phyloP scores from a whole-genome alignment of 2,113 vertebrate genomes.

The Gymnobelideus leadbeateri region DNA sequence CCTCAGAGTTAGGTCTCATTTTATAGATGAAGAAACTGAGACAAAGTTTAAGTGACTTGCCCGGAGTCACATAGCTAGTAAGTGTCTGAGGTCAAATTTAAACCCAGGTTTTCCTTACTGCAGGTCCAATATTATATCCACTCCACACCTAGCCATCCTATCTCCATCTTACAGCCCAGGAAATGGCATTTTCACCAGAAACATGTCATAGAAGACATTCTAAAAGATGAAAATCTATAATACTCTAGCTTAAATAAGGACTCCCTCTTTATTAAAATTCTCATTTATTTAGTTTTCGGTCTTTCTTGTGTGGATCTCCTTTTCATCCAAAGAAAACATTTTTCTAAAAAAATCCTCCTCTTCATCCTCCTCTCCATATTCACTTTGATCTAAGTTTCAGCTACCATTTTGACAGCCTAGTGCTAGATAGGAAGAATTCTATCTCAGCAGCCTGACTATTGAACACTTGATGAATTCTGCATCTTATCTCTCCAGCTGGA shows the following conservation, averaged over 20 bases:
- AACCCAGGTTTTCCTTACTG: neutral
- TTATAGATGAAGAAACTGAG: neutral
- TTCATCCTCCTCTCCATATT: slow-evolving; percentile 50
- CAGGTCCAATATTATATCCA: neutral
- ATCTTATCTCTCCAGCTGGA: slow-evolving; percentile 68
- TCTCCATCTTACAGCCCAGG: neutral
- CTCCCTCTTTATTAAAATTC: neutral
- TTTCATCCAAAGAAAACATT: neutral
- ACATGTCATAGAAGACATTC: neutral
- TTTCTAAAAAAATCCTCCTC: neutral
- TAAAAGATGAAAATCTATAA: neutral
- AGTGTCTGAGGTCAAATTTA: neutral
- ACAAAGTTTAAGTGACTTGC: neutral
- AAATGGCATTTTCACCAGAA: slow-evolving; percentile 18
- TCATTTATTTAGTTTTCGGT: slow-evolving; percentile 9
- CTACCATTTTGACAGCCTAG: slow-evolving; percentile 60
- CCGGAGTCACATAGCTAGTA: neutral
- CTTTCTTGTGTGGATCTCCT: neutral
- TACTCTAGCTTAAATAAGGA: neutral
- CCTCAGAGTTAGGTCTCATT: neutral
- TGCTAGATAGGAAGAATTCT: neutral
- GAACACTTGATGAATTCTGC: slow-evolving; percentile 68
- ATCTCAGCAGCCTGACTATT: slow-evolving; percentile 56
- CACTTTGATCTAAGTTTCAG: slow-evolving; percentile 66
- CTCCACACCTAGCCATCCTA: neutral